These are phyloP conservation scores for Pseudachorutes palmiensis DNA, from an alignment of 1,140 invertebrate genomes.

Conservation along the genomic window DNA sequence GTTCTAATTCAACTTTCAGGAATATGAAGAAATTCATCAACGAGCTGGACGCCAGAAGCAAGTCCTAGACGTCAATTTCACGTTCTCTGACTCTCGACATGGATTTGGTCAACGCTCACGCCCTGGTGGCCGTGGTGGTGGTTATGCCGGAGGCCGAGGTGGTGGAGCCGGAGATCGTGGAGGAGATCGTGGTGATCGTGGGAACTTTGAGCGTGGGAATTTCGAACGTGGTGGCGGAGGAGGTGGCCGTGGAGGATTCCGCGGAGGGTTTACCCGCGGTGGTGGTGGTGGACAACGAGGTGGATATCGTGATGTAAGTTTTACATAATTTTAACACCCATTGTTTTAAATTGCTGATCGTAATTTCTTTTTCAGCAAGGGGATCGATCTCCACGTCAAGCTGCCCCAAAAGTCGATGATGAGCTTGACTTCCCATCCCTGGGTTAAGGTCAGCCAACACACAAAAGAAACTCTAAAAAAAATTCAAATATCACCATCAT, in stretches of 20 bases:
- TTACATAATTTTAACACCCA: neutral
- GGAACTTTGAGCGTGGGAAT: slow-evolving; percentile 7
- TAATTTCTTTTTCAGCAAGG: slow-evolving; percentile 14
- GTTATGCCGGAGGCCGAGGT: slow-evolving; percentile 45
- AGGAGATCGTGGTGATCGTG: slow-evolving; percentile 23
- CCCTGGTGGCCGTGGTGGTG: slow-evolving; percentile 49
- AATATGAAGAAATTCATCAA: slow-evolving; percentile 62
- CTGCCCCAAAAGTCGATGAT: slow-evolving; percentile 87
- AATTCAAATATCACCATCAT: neutral
- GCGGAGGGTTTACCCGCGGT: slow-evolving; percentile 37
- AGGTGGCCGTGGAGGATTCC: slow-evolving; percentile 40
- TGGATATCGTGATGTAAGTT: slow-evolving; percentile 32
- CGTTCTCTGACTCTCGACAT: slow-evolving; percentile 72
- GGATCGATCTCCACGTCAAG: slow-evolving; percentile 44
- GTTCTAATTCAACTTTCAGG: neutral
- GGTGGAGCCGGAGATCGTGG: slow-evolving; percentile 41
- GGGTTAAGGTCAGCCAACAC: slow-evolving; percentile 49
- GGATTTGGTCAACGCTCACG: slow-evolving; percentile 53
- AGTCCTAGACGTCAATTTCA: slow-evolving; percentile 78
- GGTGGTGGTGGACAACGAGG: slow-evolving; percentile 36
- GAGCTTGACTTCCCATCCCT: slow-evolving; percentile 89
- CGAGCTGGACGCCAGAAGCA: slow-evolving; percentile 78
- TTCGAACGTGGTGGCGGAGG: slow-evolving; percentile 40
- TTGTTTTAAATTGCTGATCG: slow-evolving; percentile 3
- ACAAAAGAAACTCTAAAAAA: neutral